Evolutionary conservation across 2,888 invertebrate genomes (phyloP).

Genomic region (Gari tellinella): DNA sequence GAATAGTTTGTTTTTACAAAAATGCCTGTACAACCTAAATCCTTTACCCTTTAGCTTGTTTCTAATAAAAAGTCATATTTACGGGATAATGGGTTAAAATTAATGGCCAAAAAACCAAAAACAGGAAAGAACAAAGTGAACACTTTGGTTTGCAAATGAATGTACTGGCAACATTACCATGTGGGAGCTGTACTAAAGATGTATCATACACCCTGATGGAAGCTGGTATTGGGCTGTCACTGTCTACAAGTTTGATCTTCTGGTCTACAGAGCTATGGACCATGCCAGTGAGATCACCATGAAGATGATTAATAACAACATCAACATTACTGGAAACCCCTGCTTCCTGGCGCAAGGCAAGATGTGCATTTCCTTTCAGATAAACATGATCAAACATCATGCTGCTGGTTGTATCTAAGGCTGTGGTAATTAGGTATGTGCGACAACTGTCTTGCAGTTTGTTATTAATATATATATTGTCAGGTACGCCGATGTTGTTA

Average conservation of each 20-base stretch:
- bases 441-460: conserved; percentile 61
- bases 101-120: too few relatives aligned
- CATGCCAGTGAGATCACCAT: conserved; percentile 72
- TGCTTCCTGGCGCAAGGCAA: conserved; percentile 60
- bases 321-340: conserved; percentile 18
- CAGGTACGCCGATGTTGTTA: conserved; percentile 66
- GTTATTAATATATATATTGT: conserved; percentile 55
- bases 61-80: neutral
- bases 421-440: conserved; percentile 59
- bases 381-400: conserved; percentile 63
- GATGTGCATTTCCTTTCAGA: conserved; percentile 65
- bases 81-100: neutral
- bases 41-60: too few relatives aligned
- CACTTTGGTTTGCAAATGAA: neutral
- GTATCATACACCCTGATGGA: conserved; percentile 69
- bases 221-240: conserved; percentile 70
- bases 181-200: conserved; percentile 60
- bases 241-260: conserved; percentile 55
- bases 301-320: conserved; percentile 60
- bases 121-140: too few relatives aligned
- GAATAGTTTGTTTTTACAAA: too few relatives aligned
- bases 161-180: conserved; percentile 46
- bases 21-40: too few relatives aligned
- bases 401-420: conserved; percentile 30
- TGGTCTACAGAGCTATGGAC: conserved; percentile 67